phyloP scores from a whole-genome alignment of 2,888 invertebrate genomes.

The Sarcophaga caerulescens region DNA sequence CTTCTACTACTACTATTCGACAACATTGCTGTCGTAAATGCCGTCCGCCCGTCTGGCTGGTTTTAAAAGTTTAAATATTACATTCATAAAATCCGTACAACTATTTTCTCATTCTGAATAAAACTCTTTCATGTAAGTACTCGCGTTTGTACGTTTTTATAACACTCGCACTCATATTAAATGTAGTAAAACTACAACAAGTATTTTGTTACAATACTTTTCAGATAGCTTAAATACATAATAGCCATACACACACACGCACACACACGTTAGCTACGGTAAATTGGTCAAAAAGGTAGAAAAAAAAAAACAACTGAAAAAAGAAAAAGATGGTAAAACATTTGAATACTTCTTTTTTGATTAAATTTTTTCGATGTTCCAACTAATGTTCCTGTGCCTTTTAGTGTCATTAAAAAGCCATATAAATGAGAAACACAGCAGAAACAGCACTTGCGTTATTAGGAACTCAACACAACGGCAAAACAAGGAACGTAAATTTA shows the following conservation, averaged over 20 bases:
- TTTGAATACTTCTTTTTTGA: constrained; percentile 28
- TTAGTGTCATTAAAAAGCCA: constrained; percentile 51
- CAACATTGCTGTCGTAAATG: constrained; percentile 2
- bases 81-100: constrained; percentile 22
- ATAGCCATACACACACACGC: background rate
- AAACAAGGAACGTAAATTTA: constrained; percentile 13
- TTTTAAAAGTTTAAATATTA: constrained; percentile 18
- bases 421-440: constrained; percentile 47
- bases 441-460: constrained; percentile 43
- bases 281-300: background rate
- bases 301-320: constrained; percentile 7
- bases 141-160: background rate
- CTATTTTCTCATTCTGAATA: background rate
- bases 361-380: constrained; percentile 23
- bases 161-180: background rate
- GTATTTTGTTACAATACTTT: background rate
- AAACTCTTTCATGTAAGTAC: background rate
- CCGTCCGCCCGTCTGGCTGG: constrained; percentile 54
- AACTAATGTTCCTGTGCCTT: background rate
- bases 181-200: constrained; percentile 5
- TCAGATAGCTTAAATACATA: background rate
- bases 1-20: background rate
- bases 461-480: constrained; percentile 13
- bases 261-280: too few species aligned
- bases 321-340: constrained; percentile 12